These are phyloP conservation scores for Onychostruthus taczanowskii DNA, from an alignment of 2,113 vertebrate genomes.

Conservation along the genomic window DNA sequence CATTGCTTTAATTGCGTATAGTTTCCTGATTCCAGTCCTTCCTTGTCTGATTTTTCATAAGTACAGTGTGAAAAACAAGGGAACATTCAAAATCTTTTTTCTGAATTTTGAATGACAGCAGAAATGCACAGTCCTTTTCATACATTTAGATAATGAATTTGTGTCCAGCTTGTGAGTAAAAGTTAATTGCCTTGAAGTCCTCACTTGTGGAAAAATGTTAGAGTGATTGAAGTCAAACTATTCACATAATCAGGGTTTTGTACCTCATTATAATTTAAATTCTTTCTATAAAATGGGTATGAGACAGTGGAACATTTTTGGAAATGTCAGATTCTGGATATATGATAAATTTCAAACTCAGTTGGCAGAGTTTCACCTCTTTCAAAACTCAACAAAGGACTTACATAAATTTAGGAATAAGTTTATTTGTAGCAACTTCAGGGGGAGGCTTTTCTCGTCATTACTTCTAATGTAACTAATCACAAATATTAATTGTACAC, in stretches of 20 bases:
- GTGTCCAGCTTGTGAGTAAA: background rate
- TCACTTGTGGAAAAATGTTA: background rate
- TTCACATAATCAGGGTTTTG: background rate
- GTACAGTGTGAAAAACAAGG: background rate
- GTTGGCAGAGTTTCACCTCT: accelerated
- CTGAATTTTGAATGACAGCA: background rate
- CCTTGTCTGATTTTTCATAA: background rate
- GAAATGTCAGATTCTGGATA: background rate
- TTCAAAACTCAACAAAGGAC: background rate
- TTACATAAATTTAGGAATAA: background rate
- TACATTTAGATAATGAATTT: background rate
- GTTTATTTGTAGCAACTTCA: background rate
- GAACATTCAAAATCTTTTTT: background rate
- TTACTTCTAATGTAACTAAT: background rate
- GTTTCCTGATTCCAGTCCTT: background rate
- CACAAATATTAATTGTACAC: background rate
- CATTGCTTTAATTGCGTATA: background rate
- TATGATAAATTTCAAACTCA: background rate
- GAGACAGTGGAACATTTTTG: background rate
- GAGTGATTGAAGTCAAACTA: background rate
- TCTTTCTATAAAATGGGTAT: background rate
- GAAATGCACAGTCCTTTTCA: background rate
- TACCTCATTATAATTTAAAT: background rate
- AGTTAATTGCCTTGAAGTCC: background rate
- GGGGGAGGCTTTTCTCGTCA: background rate